A percentile compares a stretch with the other conserved stretches of the same genome.
Conservation (phyloP, 92 coral and sea anemone genomes). For the Diadumene lineata region DNA sequence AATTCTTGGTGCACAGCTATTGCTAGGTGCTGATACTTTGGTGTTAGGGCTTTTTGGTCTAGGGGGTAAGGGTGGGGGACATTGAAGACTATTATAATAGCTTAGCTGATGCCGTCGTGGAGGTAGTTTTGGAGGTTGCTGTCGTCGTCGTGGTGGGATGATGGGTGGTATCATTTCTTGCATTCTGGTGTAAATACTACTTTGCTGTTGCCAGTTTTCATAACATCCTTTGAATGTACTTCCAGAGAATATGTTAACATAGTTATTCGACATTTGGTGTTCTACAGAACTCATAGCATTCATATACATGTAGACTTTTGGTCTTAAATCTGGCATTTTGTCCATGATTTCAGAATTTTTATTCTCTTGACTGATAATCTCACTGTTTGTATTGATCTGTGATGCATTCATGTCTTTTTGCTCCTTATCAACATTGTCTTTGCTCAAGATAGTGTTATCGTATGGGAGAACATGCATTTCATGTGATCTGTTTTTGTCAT, state of each 20-base stretch:
- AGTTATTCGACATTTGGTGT: constrained; percentile 35
- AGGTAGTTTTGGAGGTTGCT: constrained; percentile 63
- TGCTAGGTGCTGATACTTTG: neutral
- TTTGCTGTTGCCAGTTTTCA: constrained; percentile 54
- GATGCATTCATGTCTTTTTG: neutral
- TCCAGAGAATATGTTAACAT: constrained; percentile 61
- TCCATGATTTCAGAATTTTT: neutral
- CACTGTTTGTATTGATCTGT: neutral
- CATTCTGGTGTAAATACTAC: constrained; percentile 11
- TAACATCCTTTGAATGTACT: constrained; percentile 66
- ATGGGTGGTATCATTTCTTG: constrained; percentile 19
- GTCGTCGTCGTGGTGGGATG: constrained; percentile 54
- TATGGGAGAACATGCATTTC: neutral
- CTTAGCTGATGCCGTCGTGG: constrained; percentile 13
- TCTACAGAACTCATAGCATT: constrained; percentile 37
- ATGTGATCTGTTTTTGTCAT: neutral
- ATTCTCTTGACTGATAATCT: neutral
- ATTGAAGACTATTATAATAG: neutral
- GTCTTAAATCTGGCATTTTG: constrained; percentile 14
- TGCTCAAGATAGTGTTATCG: neutral
- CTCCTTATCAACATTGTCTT: neutral
- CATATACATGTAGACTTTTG: constrained; percentile 67
- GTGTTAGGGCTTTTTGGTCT: constrained; percentile 1
- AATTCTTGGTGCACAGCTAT: constrained; percentile 13
- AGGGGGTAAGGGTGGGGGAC: constrained; percentile 35